These are phyloP conservation scores for Amblyornis subalaris DNA, from an alignment of 2,113 vertebrate genomes.

Conservation along the genomic window DNA sequence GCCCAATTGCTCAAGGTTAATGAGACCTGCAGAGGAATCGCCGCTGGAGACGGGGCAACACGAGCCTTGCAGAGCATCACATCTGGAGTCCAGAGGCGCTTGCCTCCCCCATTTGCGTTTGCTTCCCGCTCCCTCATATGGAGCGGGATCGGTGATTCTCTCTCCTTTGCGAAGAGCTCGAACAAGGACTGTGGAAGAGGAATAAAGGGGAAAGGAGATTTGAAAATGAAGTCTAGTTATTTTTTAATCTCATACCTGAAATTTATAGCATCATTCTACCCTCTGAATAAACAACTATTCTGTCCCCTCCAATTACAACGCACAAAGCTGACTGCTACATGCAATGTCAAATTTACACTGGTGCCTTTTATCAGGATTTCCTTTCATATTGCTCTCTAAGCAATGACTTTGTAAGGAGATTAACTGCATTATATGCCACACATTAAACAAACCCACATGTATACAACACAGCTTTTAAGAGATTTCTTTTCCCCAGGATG, in stretches of 20 bases:
- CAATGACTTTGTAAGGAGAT: conserved; percentile 49
- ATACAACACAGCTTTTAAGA: conserved; percentile 17
- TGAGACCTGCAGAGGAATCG: conserved; percentile 13
- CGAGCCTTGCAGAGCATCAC: conserved; percentile 3
- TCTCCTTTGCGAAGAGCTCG: not conserved
- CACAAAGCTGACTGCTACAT: conserved; percentile 41
- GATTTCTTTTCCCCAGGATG: not conserved
- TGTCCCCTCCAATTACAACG: conserved; percentile 41
- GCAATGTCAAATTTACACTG: conserved; percentile 51
- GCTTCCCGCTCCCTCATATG: not conserved
- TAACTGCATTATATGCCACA: conserved; percentile 49
- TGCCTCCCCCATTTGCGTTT: not conserved
- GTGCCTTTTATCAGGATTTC: conserved; percentile 52
- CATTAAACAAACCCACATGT: conserved; percentile 50
- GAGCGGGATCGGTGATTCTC: not conserved
- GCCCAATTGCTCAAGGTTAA: conserved; percentile 51
- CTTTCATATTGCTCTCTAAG: conserved; percentile 55
- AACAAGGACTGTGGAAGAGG: conserved; percentile 13
- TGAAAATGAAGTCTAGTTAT: conserved; percentile 27
- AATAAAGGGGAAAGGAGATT: conserved; percentile 27
- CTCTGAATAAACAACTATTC: conserved; percentile 44
- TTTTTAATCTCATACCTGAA: conserved; percentile 47
- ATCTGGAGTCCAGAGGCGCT: conserved; percentile 25
- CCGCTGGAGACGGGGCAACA: conserved; percentile 12
- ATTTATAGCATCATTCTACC: conserved; percentile 19